Percentiles rank a stretch among this genome's conserved stretches.
Conservation (phyloP, 1,140 invertebrate genomes). For the Goniozus legneri region DNA sequence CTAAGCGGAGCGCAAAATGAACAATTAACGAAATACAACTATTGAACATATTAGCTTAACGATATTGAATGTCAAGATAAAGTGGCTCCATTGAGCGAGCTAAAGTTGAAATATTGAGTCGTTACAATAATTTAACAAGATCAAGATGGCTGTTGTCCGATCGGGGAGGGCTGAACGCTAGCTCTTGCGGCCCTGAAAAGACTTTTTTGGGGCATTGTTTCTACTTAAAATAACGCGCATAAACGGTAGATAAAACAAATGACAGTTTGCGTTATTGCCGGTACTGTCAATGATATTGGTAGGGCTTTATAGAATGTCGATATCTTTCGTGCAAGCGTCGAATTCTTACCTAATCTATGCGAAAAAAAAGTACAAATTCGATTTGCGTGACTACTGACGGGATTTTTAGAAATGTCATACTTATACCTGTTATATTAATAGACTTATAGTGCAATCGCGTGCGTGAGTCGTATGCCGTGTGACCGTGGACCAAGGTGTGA, state of each 20-base stretch:
- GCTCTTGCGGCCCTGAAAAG: slow-evolving; percentile 38
- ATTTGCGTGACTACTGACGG: slow-evolving; percentile 45
- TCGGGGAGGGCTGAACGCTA: slow-evolving; percentile 49
- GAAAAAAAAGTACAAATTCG: slow-evolving; percentile 51
- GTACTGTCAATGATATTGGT: slow-evolving; percentile 23
- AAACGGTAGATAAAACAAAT: slow-evolving; percentile 21
- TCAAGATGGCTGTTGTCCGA: slow-evolving; percentile 49
- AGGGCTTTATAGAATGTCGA: slow-evolving; percentile 41
- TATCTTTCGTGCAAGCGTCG: slow-evolving; percentile 38
- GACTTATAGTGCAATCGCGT: slow-evolving; percentile 50
- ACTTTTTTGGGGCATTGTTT: slow-evolving; percentile 44
- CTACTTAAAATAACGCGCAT: slow-evolving; percentile 38
- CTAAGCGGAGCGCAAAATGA: slow-evolving; percentile 39
- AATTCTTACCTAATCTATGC: slow-evolving; percentile 40
- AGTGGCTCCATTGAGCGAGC: slow-evolving; percentile 32
- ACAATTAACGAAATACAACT: slow-evolving; percentile 38
- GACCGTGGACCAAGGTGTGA: slow-evolving; percentile 49
- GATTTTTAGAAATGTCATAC: slow-evolving; percentile 46
- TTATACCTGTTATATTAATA: slow-evolving; percentile 50
- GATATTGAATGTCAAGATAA: slow-evolving; percentile 42
- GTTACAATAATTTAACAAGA: slow-evolving; percentile 42
- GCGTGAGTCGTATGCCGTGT: slow-evolving; percentile 43
- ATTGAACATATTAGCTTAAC: slow-evolving; percentile 41
- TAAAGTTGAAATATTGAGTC: slow-evolving; percentile 43
- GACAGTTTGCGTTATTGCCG: slow-evolving; percentile 18